Conservation (phyloP, 2,113 vertebrate genomes). For the Uria lomvia region DNA sequence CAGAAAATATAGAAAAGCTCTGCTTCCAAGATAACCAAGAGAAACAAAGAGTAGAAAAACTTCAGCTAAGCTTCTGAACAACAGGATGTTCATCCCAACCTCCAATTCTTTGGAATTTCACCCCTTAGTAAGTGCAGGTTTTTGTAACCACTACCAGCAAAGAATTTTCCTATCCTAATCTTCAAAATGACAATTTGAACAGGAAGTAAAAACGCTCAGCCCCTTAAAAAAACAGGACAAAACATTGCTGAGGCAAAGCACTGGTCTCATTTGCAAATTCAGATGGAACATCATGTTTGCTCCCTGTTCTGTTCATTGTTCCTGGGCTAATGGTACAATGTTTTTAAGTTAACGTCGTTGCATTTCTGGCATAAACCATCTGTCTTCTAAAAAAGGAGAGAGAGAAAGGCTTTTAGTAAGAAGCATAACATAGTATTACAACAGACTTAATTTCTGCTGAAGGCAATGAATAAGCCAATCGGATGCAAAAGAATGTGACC, state of each 20-base stretch:
- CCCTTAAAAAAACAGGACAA: not conserved
- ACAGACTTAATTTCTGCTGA: conserved; percentile 48
- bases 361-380: conserved; percentile 50
- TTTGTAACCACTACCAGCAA: not conserved
- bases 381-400: not conserved
- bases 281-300: not conserved
- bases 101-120: not conserved
- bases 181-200: not conserved
- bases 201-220: not conserved
- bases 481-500: conserved; percentile 56
- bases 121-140: not conserved
- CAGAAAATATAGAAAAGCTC: not conserved
- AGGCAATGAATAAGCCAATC: conserved; percentile 23
- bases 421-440: conserved; percentile 19
- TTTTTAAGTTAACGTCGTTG: conserved; percentile 27
- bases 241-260: not conserved
- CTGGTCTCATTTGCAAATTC: conserved; percentile 14
- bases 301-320: conserved; percentile 29
- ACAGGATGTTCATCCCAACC: not conserved
- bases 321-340: not conserved
- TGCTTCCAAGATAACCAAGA: not conserved
- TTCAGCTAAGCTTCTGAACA: not conserved
- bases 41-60: not conserved
- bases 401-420: conserved; percentile 33
- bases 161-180: not conserved